Conservation (phyloP, 2,888 invertebrate species). For the Keiferia lycopersicella region DNA sequence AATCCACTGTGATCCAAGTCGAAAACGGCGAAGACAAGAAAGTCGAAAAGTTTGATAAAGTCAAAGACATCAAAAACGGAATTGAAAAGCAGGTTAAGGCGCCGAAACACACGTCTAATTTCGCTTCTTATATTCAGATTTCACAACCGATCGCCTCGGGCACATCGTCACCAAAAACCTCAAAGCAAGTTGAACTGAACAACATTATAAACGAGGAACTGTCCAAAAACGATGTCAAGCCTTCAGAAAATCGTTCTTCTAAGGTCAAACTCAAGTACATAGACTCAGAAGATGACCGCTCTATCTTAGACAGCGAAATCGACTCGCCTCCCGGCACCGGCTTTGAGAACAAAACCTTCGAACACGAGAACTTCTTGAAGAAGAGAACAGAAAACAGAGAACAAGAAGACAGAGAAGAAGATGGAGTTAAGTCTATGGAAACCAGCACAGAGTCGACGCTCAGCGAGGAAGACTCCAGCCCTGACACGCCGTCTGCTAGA, state of each 20-base stretch:
- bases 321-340: constrained; percentile 75
- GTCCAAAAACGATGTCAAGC: constrained; percentile 45
- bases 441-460: constrained; percentile 73
- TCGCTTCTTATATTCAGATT: constrained; percentile 83
- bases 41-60: constrained; percentile 49
- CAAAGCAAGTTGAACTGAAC: constrained; percentile 46
- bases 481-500: constrained; percentile 65
- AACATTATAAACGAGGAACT: constrained; percentile 48
- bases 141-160: constrained; percentile 76
- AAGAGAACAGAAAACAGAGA: constrained; percentile 69
- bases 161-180: constrained; percentile 47
- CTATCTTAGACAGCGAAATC: constrained; percentile 67
- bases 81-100: constrained; percentile 72
- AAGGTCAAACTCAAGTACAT: constrained; percentile 64
- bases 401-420: constrained; percentile 54
- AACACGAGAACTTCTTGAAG: constrained; percentile 73
- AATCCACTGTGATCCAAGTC: constrained; percentile 74
- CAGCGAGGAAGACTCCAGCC: constrained; percentile 69
- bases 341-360: constrained; percentile 74
- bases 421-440: constrained; percentile 70
- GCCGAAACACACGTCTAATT: constrained; percentile 81
- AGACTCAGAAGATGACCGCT: constrained; percentile 60
- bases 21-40: constrained; percentile 66
- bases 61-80: constrained; percentile 62
- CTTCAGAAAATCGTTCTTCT: constrained; percentile 45